Conservation (phyloP, 2,113 vertebrate species). For the Setophaga coronata region DNA sequence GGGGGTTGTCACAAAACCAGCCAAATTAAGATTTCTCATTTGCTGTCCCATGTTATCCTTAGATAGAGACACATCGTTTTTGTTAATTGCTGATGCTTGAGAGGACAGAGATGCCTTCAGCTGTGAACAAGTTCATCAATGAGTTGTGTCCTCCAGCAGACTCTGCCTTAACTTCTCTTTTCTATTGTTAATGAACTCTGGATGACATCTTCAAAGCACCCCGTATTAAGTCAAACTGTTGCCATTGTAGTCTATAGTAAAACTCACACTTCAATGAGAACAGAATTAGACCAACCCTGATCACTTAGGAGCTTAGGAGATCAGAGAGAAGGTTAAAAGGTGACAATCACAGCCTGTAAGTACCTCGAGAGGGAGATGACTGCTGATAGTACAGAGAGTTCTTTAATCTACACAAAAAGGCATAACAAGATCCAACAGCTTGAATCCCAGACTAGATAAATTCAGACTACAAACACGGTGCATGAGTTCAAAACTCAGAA, state of each 20-base stretch:
- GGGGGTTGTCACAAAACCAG: not conserved
- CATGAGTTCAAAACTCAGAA: not conserved
- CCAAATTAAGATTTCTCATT: not conserved
- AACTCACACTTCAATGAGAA: conserved; percentile 17
- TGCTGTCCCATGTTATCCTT: not conserved
- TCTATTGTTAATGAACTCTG: not conserved
- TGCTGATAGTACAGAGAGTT: conserved; percentile 5
- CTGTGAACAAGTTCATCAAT: not conserved
- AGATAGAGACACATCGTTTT: fast-evolving
- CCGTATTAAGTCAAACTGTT: not conserved
- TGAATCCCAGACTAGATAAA: not conserved
- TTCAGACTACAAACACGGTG: conserved; percentile 1
- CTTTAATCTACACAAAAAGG: conserved; percentile 54
- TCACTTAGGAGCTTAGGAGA: conserved; percentile 16
- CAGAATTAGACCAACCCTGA: conserved; percentile 15
- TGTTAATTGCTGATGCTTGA: not conserved
- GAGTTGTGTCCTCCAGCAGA: not conserved
- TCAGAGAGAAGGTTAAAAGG: conserved; percentile 47
- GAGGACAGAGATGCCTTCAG: not conserved
- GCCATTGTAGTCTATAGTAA: not conserved
- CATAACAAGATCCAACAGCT: conserved; percentile 16
- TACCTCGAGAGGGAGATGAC: conserved; percentile 14
- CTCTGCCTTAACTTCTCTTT: not conserved
- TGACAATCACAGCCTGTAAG: conserved; percentile 35
- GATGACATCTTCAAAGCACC: conserved; percentile 7